Base-by-base conservation (phyloP, 2,113 vertebrate genomes). In the Syngnathus floridae region DNA sequence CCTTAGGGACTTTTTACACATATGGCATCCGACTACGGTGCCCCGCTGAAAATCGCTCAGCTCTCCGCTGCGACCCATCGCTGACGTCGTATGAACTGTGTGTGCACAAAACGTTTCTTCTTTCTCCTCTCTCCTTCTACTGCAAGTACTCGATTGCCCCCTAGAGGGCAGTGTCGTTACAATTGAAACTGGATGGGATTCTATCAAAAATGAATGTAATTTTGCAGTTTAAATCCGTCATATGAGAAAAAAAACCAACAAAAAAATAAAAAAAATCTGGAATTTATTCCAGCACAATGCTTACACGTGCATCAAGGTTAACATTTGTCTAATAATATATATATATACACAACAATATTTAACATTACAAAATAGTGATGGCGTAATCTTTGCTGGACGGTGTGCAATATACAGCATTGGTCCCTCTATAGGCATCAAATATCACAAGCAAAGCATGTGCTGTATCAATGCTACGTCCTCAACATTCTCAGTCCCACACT, bases 351-450 rank as follows among this genome's bases (percentile, higher is more conserved):
- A 94, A 87, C 93, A 60, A 72, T 86, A 90, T 76, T 91, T 88
- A 91, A 91, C 86, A 84, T 91, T 90, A 92, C 87, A 95, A 93
- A 94, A 93, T 91, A 93, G 88, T 86, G 85, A 73, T 81, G 89
- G 89, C 84, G 70, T 81, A 65, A 72, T 82, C 79, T 80, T 48
- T 19, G 88, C 78, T 82, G 84, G 87, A 89, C 80, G 75, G 83
- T 84, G 77, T 89, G 91, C 81, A 87, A 81, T 86, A 68, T 85
- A 74, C 66, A 74, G 84, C 74, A 78, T 69, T 76, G 14, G 54
- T 75, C 75, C 65, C 66, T 63, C 21, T 64, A 40, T 12, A 14
- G 57, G 10, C 22, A 49, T 43, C 62, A 67, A 69, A 64, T 59
- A 69, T 21, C 74, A 81, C 69, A 56, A 22, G 17, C 57, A n/a